phyloP scores from a whole-genome alignment of 2,113 vertebrate species.

The Platysteira castanea region DNA sequence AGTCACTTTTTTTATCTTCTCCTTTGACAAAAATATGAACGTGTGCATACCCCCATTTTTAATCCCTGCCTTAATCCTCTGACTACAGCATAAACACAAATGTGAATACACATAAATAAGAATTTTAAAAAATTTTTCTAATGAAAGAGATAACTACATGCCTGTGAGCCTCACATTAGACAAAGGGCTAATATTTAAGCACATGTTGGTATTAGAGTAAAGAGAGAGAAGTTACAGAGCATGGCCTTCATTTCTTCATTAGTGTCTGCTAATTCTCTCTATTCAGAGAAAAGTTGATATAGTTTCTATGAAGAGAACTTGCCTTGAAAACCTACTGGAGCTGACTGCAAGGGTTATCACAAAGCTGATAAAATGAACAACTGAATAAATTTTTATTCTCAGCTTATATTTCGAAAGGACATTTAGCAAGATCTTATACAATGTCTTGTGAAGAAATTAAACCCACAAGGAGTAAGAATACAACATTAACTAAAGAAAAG shows the following conservation, averaged over 20 bases:
- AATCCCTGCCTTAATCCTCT: neutral
- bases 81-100: neutral
- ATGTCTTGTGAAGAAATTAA: neutral
- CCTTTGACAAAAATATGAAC: neutral
- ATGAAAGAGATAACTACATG: neutral
- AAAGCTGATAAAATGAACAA: neutral
- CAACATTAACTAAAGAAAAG: neutral
- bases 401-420: neutral
- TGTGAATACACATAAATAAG: neutral
- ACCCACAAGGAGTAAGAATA: neutral
- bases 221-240: neutral
- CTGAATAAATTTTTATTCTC: neutral
- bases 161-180: neutral
- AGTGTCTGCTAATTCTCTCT: neutral
- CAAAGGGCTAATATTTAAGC: neutral
- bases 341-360: neutral
- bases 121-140: neutral
- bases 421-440: neutral
- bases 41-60: neutral
- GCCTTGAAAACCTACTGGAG: neutral
- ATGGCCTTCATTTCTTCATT: neutral
- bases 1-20: neutral
- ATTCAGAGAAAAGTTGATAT: neutral
- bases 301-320: neutral
- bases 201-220: neutral